Evolutionary conservation across 1,140 invertebrate species (phyloP).

Genomic region (Cydia fagiglandana): DNA sequence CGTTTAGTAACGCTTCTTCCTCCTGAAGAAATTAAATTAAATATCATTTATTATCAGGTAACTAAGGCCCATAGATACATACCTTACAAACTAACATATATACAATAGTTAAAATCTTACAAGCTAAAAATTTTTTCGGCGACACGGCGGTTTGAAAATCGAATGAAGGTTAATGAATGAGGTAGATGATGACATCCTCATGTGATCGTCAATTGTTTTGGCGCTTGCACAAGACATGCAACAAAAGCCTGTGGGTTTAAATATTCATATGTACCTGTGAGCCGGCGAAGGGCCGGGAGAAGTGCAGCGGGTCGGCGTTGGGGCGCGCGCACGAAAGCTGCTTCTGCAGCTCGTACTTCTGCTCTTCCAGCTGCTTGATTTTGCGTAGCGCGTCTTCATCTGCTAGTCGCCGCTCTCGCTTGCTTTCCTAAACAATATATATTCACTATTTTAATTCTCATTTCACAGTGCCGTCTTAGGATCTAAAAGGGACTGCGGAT

Average conservation of each 20-base stretch:
- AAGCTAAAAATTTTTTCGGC: too few relatives aligned
- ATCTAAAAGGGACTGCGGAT: background rate
- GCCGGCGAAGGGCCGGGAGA: conserved; percentile 82
- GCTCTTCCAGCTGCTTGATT: conserved; percentile 97
- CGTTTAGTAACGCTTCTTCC: conserved; percentile 97
- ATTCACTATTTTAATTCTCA: background rate
- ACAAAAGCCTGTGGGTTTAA: too few relatives aligned
- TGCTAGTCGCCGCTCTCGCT: conserved; percentile 95
- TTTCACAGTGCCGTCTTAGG: too few relatives aligned
- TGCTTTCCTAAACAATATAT: conserved; percentile 85
- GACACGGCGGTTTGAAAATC: too few relatives aligned
- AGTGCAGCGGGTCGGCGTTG: conserved; percentile 65
- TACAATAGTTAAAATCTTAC: too few relatives aligned
- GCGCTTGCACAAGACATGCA: too few relatives aligned
- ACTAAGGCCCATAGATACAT: too few relatives aligned
- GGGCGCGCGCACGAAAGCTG: conserved; percentile 84
- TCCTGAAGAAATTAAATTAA: conserved; percentile 85
- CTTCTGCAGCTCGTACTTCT: conserved; percentile 90
- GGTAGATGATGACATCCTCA: too few relatives aligned
- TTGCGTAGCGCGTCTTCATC: conserved; percentile 97
- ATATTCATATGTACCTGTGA: conserved; percentile 50
- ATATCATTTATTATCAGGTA: too few relatives aligned
- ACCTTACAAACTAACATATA: too few relatives aligned
- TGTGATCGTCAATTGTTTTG: background rate
- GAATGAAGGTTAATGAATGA: conserved; percentile 18